Conservation (phyloP, 2,113 vertebrate genomes). For the Pseudonaja textilis region DNA sequence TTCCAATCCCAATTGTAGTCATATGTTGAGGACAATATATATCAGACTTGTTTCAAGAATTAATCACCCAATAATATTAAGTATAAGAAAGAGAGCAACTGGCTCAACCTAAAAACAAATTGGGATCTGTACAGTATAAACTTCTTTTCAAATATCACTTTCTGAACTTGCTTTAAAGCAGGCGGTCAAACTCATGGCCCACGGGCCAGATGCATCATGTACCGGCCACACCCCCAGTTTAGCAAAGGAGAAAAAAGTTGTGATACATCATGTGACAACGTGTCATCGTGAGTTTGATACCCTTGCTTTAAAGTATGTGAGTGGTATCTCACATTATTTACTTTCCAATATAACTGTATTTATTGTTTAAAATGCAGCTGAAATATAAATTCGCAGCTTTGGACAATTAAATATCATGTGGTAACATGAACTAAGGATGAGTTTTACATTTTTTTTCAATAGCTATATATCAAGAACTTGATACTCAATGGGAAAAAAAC, state of each 20-base stretch:
- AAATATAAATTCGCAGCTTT: conserved; percentile 14
- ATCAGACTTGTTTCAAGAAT: neutral
- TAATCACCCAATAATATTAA: neutral
- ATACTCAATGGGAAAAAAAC: neutral
- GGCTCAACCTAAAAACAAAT: conserved; percentile 19
- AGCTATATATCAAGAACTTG: conserved; percentile 19
- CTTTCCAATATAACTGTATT: conserved; percentile 3
- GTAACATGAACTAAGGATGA: conserved; percentile 9
- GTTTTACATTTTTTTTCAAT: neutral
- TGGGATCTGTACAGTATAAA: conserved; percentile 2
- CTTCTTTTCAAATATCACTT: conserved; percentile 2
- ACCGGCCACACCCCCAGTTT: no score
- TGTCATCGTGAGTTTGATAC: no score
- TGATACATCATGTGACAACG: no score
- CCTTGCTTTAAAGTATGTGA: neutral
- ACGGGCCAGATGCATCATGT: no score
- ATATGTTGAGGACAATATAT: neutral
- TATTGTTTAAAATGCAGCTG: neutral
- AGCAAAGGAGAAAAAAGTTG: no score
- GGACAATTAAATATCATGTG: neutral
- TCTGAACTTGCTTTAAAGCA: neutral
- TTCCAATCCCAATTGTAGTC: neutral
- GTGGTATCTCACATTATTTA: neutral
- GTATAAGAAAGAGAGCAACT: neutral
- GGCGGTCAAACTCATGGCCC: no score